A percentile compares a stretch with the other conserved stretches of the same genome.
Conservation (phyloP, 2,113 vertebrate species). For the Clarias macrocephalus region DNA sequence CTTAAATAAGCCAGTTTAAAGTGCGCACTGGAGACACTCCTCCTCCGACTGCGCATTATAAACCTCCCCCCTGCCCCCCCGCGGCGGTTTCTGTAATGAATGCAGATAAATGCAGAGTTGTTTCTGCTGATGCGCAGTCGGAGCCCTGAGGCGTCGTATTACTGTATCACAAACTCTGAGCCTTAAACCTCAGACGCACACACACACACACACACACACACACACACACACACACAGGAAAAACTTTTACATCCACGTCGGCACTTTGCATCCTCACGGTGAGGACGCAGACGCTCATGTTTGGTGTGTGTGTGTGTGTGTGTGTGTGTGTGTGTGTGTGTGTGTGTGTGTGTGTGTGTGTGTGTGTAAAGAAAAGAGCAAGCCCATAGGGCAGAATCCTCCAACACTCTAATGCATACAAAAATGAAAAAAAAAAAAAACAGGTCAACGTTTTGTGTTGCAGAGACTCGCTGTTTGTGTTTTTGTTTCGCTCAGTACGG, state of each 20-base stretch:
- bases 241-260: not conserved
- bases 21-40: not conserved
- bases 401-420: not conserved
- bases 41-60: not conserved
- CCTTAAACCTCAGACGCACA: not conserved
- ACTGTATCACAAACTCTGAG: not conserved
- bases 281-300: not conserved
- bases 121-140: slow-evolving; percentile 6
- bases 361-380: not conserved
- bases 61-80: not conserved
- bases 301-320: not conserved
- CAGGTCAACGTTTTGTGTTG: not conserved
- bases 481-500: not conserved
- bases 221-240: not conserved
- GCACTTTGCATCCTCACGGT: not conserved
- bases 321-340: not conserved
- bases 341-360: not conserved
- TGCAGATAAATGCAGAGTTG: slow-evolving; percentile 1
- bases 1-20: not conserved
- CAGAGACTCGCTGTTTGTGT: not conserved
- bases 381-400: not conserved
- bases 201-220: not conserved
- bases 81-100: not conserved
- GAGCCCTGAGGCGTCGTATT: not conserved
- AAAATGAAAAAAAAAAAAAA: not conserved